Base-by-base conservation (phyloP, 2,797 vertebrate species). In the Hirundo rustica region DNA sequence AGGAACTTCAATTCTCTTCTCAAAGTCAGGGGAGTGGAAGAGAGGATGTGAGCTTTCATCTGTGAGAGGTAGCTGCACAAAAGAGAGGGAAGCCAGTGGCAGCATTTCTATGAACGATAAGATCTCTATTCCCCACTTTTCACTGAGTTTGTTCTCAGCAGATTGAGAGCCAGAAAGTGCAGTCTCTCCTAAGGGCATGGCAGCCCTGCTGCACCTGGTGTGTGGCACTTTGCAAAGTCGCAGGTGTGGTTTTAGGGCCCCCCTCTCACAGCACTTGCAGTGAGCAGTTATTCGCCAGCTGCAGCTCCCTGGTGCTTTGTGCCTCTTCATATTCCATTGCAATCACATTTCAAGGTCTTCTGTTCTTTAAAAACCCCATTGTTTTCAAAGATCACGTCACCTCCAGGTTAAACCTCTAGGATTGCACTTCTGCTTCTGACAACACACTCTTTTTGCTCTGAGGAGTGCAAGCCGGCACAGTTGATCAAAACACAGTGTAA, bases 401-500 rank as follows among this genome's bases (percentile, higher is more conserved):
- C 85, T 77, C 27, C 16, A 36, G 71, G 73, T 95, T 70, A 87
- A 95, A 87, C 13, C 83, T 25, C 48, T 1, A 34, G 53, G 32
- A 44, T 12, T 92, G 40, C 44, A 53, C 55, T 86, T 89, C 5
- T 62, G 75, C 36, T 70, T 88, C 61, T 64, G 73, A 66, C 61
- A 88, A 57, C 44, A 29, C 12, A 9, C 5, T 67, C 5, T 20
- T 22, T 72, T 85, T 89, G 44, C 47, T 68, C 61, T 2, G 15
- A 36, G 68, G 71, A 72, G 36, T 71, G 32, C 30, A 88, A 79
- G 44, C 58, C 89, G 77, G 85, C 65, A 80, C 47, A 30, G 77
- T 74, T 90, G 93, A 96, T 96, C 88, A 76, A 86, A 78, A 77
- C 50, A 72, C 51, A 66, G 22, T 64, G 70, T 83, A 95, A 92